Base-by-base conservation (phyloP, 1,140 invertebrate genomes). In the Cardiocondyla obscurior region DNA sequence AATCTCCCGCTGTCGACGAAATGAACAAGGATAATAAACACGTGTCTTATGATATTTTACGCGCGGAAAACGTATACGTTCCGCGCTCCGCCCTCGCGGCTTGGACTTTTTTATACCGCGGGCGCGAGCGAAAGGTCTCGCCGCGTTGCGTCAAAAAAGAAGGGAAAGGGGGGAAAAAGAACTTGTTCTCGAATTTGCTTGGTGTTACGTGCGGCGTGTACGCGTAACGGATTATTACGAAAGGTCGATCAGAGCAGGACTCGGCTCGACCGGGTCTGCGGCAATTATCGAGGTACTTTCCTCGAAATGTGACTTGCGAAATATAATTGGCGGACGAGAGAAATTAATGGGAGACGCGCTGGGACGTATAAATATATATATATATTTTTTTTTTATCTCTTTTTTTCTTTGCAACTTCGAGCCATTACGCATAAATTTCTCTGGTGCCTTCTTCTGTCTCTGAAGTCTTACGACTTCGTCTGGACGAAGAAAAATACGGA, bases 151-250 rank as follows among this genome's bases (percentile, higher is more conserved):
- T 12, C 30, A n/a, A 81, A 46, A 67, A 74, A 55, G n/a, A 22
- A 62, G 19, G 19, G 58, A 2, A 19, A 62, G 33, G 16, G 22
- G 5, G 30, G 7, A 39, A 42, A 69, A 22, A 69, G 51, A 85
- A 85, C 69, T 57, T 39, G 76, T 60, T 55, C 36, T 83, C 44
- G 67, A 74, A 85, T 82, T 73, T 77, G 67, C 51, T 39, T 51
- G 53, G 51, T n/a, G n/a, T 85, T 85, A 82, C 53, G 83, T n/a
- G 22, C 46, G 19, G 57, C 46, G 65, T 69, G 49, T 76, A 51
- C 30, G 51, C 67, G 76, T 85, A 82, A 86, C 12, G 19, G 51
- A 84, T 86, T 86, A 85, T 70, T 86, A 85, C 69, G 83, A 77
- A 86, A 86, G 42, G 2, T 7, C 60, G 74, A 84, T 84, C 55